Conservation (phyloP, 30 jellyfish, hydroid and myxozoan genomes). For the Cassiopea andromeda region DNA sequence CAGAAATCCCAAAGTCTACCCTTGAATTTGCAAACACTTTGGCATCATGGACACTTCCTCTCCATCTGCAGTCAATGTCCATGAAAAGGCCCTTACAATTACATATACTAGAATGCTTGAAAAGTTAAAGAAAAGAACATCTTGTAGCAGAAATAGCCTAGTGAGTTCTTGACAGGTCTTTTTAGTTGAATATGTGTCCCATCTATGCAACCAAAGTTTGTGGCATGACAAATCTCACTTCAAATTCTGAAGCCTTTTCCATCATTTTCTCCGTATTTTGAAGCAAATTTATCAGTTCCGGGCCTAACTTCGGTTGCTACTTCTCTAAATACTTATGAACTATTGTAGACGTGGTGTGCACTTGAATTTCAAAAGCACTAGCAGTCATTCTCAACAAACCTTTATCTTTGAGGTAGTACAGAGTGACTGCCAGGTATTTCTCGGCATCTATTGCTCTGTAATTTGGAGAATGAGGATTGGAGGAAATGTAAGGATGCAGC, state of each 20-base stretch:
- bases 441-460: slow-evolving; percentile 9
- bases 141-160: slow-evolving; percentile 55
- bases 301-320: slow-evolving; percentile 27
- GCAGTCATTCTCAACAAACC: slow-evolving; percentile 77
- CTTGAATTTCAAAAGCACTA: slow-evolving; percentile 36
- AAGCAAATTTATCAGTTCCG: slow-evolving; percentile 17
- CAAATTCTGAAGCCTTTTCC: slow-evolving; percentile 21
- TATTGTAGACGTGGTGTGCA: slow-evolving; percentile 38
- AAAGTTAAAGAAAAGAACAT: slow-evolving; percentile 45
- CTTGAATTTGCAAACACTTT: slow-evolving; percentile 66
- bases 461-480: background rate
- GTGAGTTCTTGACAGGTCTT: slow-evolving; percentile 56
- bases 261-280: background rate
- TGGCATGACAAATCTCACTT: slow-evolving; percentile 52
- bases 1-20: slow-evolving; percentile 50
- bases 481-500: background rate
- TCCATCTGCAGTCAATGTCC: slow-evolving; percentile 76
- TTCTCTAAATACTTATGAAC: slow-evolving; percentile 39
- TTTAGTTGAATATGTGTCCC: slow-evolving; percentile 71
- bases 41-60: slow-evolving; percentile 70
- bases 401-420: slow-evolving; percentile 58
- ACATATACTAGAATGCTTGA: slow-evolving; percentile 50
- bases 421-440: slow-evolving; percentile 34
- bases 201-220: slow-evolving; percentile 75
- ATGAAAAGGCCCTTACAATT: slow-evolving; percentile 52